Percentiles rank a stretch among this genome's conserved stretches.
These are phyloP conservation scores for Erannis defoliaria DNA, from an alignment of 2,888 invertebrate species.

Conservation along the genomic window DNA sequence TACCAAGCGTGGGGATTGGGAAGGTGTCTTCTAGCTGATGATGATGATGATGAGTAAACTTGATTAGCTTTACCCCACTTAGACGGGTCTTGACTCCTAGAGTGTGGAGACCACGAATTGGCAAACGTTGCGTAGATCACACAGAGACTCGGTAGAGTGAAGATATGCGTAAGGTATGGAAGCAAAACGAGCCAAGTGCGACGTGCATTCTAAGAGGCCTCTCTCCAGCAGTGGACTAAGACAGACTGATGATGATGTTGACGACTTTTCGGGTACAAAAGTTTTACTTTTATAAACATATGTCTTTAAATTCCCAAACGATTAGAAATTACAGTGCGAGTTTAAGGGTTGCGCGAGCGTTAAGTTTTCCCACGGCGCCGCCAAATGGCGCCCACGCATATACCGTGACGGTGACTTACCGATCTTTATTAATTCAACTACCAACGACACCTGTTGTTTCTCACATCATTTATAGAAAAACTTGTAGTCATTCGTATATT, in stretches of 20 bases:
- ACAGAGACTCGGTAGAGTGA: too few relatives aligned
- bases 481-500: background rate
- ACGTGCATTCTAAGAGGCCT: too few relatives aligned
- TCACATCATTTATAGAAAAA: slow-evolving; percentile 46
- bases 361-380: slow-evolving; percentile 84
- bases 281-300: slow-evolving; percentile 21
- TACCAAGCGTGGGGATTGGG: too few relatives aligned
- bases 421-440: slow-evolving; percentile 74
- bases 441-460: slow-evolving; percentile 76
- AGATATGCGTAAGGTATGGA: too few relatives aligned
- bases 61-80: too few relatives aligned
- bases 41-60: too few relatives aligned
- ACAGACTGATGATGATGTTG: background rate
- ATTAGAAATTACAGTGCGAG: slow-evolving; percentile 44
- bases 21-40: too few relatives aligned
- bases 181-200: too few relatives aligned
- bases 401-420: slow-evolving; percentile 84
- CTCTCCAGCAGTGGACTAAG: too few relatives aligned
- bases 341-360: slow-evolving; percentile 59
- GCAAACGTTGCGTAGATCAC: too few relatives aligned
- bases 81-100: too few relatives aligned
- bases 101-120: too few relatives aligned
- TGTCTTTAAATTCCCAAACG: slow-evolving; percentile 44
- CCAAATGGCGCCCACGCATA: slow-evolving; percentile 77
- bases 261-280: background rate